These are phyloP conservation scores for Podotricha telesiphe DNA, from an alignment of 2,888 invertebrate genomes.

Conservation along the genomic window DNA sequence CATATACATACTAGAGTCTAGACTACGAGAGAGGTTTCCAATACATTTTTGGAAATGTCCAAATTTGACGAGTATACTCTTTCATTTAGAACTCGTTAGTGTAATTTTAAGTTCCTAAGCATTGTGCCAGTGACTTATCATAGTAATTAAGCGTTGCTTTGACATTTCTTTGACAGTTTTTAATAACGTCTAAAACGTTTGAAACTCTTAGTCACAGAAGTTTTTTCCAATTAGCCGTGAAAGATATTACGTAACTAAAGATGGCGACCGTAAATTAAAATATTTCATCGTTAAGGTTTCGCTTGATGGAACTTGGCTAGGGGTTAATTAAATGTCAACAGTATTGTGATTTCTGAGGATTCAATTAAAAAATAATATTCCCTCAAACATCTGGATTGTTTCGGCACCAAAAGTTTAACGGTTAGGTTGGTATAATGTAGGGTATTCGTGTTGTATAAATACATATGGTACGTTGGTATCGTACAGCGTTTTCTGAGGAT, in stretches of 20 bases:
- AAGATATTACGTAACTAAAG: constrained; percentile 34
- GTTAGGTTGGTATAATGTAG: constrained; percentile 6
- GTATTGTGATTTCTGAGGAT: constrained; percentile 31
- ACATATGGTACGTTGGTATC: not conserved
- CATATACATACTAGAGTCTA: too few species aligned
- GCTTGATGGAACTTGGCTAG: constrained; percentile 26
- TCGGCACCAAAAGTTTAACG: constrained; percentile 1
- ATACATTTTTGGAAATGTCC: not conserved
- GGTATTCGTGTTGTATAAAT: not conserved
- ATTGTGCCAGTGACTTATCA: constrained; percentile 16
- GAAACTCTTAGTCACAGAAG: constrained; percentile 23
- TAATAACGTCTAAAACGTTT: constrained; percentile 26
- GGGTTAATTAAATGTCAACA: constrained; percentile 43
- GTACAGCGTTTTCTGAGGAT: too few species aligned
- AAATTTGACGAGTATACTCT: not conserved
- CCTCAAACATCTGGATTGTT: constrained; percentile 11
- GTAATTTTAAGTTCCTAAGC: constrained; percentile 14
- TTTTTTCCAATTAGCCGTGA: constrained; percentile 38
- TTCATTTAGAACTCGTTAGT: not conserved
- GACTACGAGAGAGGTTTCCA: not conserved
- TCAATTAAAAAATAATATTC: constrained; percentile 35
- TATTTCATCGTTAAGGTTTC: constrained; percentile 37
- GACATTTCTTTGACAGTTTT: constrained; percentile 23
- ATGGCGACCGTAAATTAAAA: constrained; percentile 38
- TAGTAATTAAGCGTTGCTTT: constrained; percentile 10